Conservation (phyloP, 2,797 vertebrate species). For the Discoglossus pictus region DNA sequence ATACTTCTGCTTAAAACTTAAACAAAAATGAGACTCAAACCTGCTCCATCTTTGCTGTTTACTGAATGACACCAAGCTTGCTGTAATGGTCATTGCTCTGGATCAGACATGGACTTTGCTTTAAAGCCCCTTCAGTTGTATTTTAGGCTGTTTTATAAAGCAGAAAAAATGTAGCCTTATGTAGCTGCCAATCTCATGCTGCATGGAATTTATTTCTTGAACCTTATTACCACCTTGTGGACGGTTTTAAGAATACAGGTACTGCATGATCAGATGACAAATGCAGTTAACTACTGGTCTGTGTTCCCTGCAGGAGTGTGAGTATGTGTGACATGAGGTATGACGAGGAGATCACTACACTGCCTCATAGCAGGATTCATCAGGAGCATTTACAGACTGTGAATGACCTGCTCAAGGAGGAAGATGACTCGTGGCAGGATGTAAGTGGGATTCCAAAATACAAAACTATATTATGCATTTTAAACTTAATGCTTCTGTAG, state of each 20-base stretch:
- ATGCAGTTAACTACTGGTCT: constrained; percentile 13
- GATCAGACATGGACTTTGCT: neutral
- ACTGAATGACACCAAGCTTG: no score
- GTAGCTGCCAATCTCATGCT: neutral
- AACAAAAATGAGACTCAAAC: no score
- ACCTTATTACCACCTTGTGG: constrained; percentile 60
- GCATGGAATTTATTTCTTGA: constrained; percentile 19
- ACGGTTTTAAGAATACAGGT: constrained; percentile 28
- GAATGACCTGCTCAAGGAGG: constrained; percentile 88
- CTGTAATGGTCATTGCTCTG: neutral
- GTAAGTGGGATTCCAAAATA: constrained; percentile 75
- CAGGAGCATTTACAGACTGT: constrained; percentile 90
- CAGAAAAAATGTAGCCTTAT: no score
- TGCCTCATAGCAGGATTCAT: constrained; percentile 87
- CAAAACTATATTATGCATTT: no score
- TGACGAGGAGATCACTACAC: constrained; percentile 78
- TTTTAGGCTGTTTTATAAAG: no score
- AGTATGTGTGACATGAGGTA: constrained; percentile 95
- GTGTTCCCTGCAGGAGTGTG: constrained; percentile 75
- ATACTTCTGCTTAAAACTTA: no score
- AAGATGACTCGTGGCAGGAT: constrained; percentile 94
- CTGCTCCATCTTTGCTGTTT: no score
- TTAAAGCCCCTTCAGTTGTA: neutral
- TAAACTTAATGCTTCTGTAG: no score
- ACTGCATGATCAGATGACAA: neutral